phyloP scores from a whole-genome alignment of 2,797 vertebrate genomes.

The Pangasius larnaudii region DNA sequence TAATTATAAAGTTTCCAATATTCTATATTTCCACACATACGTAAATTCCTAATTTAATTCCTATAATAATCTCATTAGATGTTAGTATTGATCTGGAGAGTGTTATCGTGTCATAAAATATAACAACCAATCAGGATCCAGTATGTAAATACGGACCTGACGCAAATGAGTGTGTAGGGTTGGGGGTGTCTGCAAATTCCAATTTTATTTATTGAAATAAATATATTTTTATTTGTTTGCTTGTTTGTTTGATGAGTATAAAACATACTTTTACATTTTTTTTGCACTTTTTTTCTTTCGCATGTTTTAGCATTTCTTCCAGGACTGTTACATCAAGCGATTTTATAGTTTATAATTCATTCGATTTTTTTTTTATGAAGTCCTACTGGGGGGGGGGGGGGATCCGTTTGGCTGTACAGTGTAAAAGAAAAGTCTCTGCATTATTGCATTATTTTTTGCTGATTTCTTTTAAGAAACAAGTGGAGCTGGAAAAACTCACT shows the following conservation, averaged over 20 bases:
- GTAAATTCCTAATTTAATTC: neutral
- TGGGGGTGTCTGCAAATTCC: neutral
- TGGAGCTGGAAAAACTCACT: neutral
- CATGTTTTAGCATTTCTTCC: neutral
- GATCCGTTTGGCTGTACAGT: neutral
- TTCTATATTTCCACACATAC: neutral
- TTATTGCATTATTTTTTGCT: neutral
- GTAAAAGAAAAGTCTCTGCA: neutral
- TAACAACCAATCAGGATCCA: neutral
- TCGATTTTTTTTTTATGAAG: neutral
- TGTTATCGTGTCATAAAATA: neutral
- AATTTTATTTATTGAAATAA: no score
- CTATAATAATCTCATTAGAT: neutral
- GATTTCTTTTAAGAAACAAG: neutral
- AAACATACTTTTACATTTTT: neutral
- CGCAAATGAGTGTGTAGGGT: neutral
- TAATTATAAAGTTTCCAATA: neutral
- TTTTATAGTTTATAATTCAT: neutral
- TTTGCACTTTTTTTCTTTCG: neutral
- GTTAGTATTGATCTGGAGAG: neutral
- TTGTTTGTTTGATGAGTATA: neutral
- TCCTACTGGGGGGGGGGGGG: neutral
- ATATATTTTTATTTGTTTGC: neutral
- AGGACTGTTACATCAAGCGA: neutral
- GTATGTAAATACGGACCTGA: neutral